phyloP scores from a whole-genome alignment of 1,140 invertebrate species.

The Camponotus pennsylvanicus region DNA sequence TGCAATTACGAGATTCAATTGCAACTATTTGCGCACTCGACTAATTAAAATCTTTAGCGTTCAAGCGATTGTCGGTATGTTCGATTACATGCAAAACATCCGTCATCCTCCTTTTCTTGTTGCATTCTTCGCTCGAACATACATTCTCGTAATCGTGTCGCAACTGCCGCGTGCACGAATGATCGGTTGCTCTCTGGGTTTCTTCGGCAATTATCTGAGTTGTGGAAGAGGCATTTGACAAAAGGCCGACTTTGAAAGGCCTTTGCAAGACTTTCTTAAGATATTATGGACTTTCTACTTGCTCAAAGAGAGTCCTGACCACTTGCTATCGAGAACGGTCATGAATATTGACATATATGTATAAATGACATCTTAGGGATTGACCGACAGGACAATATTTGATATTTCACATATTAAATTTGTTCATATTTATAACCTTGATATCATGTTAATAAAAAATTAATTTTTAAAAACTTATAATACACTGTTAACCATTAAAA shows the following conservation, averaged over 20 bases:
- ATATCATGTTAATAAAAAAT: background rate
- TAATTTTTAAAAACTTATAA: background rate
- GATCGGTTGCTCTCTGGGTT: constrained; percentile 46
- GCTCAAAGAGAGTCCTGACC: constrained; percentile 21
- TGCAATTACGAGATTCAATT: constrained; percentile 5
- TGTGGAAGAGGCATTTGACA: constrained; percentile 23
- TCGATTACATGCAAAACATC: constrained; percentile 19
- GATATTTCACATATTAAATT: background rate
- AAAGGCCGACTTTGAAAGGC: constrained; percentile 31
- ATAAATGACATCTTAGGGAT: background rate
- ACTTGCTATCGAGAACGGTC: constrained; percentile 15
- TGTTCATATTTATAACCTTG: background rate
- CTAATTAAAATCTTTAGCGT: constrained; percentile 9
- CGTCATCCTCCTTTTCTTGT: background rate
- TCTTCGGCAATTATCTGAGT: constrained; percentile 32
- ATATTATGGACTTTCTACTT: constrained; percentile 58
- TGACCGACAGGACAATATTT: background rate
- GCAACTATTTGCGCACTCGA: background rate
- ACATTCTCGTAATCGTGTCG: constrained; percentile 66
- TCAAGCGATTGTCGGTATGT: background rate
- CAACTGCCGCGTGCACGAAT: constrained; percentile 50
- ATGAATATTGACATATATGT: background rate
- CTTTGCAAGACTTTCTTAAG: constrained; percentile 40
- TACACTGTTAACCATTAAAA: background rate
- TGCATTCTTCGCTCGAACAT: constrained; percentile 48